Evolutionary conservation across 2,797 vertebrate species (phyloP).

Genomic region (Myotis planiceps): DNA sequence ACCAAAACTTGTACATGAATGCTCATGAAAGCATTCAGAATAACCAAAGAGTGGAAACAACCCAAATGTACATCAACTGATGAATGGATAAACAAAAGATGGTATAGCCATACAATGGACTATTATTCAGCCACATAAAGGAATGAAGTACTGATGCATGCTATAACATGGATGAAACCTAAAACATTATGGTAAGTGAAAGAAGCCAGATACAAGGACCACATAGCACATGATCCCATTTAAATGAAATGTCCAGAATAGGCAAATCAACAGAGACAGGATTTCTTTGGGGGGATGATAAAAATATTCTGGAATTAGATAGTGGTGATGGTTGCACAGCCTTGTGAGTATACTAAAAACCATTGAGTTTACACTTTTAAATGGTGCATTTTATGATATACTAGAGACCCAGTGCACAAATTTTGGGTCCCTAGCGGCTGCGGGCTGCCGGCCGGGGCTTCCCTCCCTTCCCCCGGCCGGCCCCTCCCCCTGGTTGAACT

Average conservation of each 20-base stretch:
- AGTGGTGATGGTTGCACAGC: background rate
- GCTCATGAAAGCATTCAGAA: background rate
- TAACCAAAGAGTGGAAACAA: background rate
- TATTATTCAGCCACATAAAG: background rate
- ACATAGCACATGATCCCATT: background rate
- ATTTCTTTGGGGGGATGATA: background rate
- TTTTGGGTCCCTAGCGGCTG: no score
- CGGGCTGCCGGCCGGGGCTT: no score
- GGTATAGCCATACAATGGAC: background rate
- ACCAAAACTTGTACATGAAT: background rate
- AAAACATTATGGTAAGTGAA: background rate
- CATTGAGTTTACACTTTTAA: background rate
- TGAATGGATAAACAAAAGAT: background rate
- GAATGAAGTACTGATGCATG: background rate
- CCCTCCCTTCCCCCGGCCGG: rapidly evolving
- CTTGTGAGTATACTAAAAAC: background rate
- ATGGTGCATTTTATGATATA: background rate
- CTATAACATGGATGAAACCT: background rate
- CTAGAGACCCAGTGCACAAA: no score
- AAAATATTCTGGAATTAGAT: background rate
- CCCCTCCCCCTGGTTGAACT: no score
- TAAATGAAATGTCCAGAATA: background rate
- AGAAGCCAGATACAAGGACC: background rate
- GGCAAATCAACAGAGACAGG: background rate
- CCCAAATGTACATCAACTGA: background rate